Base-by-base conservation (phyloP, 2,888 invertebrate species). In the Leptopterna dolabrata region DNA sequence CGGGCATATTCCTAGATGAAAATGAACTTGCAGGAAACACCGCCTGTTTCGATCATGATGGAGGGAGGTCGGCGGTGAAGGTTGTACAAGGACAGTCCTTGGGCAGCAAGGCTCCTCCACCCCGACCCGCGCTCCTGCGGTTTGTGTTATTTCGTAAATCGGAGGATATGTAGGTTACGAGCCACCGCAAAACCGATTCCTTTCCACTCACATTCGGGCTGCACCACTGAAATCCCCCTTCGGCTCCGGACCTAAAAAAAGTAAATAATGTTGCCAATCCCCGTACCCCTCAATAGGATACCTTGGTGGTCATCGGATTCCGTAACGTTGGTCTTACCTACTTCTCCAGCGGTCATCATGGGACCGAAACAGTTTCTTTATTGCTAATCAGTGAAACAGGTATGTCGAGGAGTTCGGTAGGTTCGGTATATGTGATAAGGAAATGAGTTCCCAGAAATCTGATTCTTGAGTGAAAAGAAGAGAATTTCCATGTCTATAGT, bases 141-240 rank as follows among this genome's bases (percentile, higher is more conserved):
- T 78, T 78, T 78, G 45, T 43, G 45, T 43, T 78, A 78, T 78
- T 78, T 78, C 78, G 78, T 43, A 78, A 78, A 78, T 45, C 43
- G 13, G 78, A 78, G 45, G 45, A 78, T 43, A 78, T 78, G 78
- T 78, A 78, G 78, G 78, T 45, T 45, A 78, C 41, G 78, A 78
- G 78, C 27, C 45, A 78, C 78, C 78, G 45, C 78, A 78, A 78
- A 78, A 78, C 78, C 78, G 78, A 78, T 78, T 78, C 78, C 78
- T 78, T 78, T 78, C 78, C 78, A 78, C 41, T 78, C 78, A 63
- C 63, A 63, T 63, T 63, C 63, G 63, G 55, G 36, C 63, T 63
- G 63, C 63, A 63, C 63, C 63, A 63, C 24, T 63, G 63, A 63
- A 63, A 63, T 63, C 24, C 63, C 63, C 63, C 13, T 24, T 63